phyloP scores from a whole-genome alignment of 2,888 invertebrate genomes.

The Baccha elongata region DNA sequence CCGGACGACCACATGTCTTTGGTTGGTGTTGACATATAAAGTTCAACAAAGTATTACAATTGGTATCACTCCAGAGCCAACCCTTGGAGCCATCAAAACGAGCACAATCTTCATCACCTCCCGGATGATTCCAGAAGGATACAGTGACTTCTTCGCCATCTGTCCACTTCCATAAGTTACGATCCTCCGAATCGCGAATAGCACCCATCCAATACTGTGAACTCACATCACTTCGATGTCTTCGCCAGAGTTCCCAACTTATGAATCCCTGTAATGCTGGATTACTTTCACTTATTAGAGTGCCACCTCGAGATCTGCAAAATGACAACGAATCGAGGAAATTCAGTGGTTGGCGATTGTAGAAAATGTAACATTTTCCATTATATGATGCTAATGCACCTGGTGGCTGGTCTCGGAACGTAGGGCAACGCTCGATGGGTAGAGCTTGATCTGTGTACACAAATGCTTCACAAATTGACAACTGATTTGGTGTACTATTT shows the following conservation, averaged over 20 bases:
- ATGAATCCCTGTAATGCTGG: slow-evolving; percentile 96
- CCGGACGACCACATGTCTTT: slow-evolving; percentile 94
- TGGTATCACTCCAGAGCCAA: slow-evolving; percentile 97
- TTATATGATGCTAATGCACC: slow-evolving; percentile 97
- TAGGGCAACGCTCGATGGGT: slow-evolving; percentile 95
- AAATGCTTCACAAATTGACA: slow-evolving; percentile 96
- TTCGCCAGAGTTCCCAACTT: slow-evolving; percentile 96
- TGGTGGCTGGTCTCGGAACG: slow-evolving; percentile 95
- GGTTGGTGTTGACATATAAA: slow-evolving; percentile 97
- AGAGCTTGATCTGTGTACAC: slow-evolving; percentile 96
- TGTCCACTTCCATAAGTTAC: slow-evolving; percentile 94
- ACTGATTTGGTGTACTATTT: slow-evolving; percentile 87
- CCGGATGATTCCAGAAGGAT: slow-evolving; percentile 95
- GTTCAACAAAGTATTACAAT: slow-evolving; percentile 91
- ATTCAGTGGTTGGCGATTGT: slow-evolving; percentile 91
- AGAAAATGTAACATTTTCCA: slow-evolving; percentile 97
- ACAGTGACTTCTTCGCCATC: slow-evolving; percentile 94
- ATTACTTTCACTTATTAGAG: slow-evolving; percentile 95
- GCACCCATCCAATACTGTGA: slow-evolving; percentile 98
- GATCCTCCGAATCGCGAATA: slow-evolving; percentile 90
- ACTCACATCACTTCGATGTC: slow-evolving; percentile 94
- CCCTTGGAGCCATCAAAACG: slow-evolving; percentile 96
- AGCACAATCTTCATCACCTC: slow-evolving; percentile 92
- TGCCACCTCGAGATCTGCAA: slow-evolving; percentile 91
- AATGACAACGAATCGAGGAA: slow-evolving; percentile 91